Percentiles rank a stretch among this genome's conserved stretches.
These are phyloP conservation scores for Micropterix aruncella DNA, from an alignment of 2,888 invertebrate species.

Conservation along the genomic window DNA sequence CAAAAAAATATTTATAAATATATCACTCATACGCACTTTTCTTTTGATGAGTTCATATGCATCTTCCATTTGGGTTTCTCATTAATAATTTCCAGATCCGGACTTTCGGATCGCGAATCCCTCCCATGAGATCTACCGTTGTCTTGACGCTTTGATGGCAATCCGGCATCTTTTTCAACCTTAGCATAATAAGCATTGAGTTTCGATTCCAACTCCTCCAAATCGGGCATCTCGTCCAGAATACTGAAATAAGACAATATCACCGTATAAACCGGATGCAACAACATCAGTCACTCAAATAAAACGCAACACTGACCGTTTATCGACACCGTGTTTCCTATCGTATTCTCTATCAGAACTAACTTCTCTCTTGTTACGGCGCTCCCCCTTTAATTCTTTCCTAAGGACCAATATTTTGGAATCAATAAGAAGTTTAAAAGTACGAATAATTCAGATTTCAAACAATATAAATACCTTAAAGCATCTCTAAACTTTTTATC, in stretches of 20 bases:
- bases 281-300: constrained; percentile 4
- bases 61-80: constrained; percentile 54
- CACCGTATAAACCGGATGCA: background rate
- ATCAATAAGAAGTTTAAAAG: no score
- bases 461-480: constrained; percentile 52
- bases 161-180: constrained; percentile 48
- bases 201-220: constrained; percentile 64
- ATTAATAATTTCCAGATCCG: constrained; percentile 13
- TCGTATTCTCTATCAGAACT: constrained; percentile 38
- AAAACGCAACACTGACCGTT: constrained; percentile 21
- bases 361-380: constrained; percentile 31
- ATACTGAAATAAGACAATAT: constrained; percentile 25
- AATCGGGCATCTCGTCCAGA: constrained; percentile 54
- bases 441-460: constrained; percentile 10
- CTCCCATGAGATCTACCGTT: constrained; percentile 29
- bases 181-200: constrained; percentile 65
- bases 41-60: constrained; percentile 47
- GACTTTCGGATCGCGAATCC: constrained; percentile 32
- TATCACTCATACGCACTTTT: constrained; percentile 23
- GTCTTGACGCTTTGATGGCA: constrained; percentile 31
- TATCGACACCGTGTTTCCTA: constrained; percentile 30
- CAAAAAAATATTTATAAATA: background rate
- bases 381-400: constrained; percentile 28
- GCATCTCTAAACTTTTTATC: constrained; percentile 53
- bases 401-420: no score